phyloP scores from a whole-genome alignment of 2,888 invertebrate species.

The Metalampra italica region DNA sequence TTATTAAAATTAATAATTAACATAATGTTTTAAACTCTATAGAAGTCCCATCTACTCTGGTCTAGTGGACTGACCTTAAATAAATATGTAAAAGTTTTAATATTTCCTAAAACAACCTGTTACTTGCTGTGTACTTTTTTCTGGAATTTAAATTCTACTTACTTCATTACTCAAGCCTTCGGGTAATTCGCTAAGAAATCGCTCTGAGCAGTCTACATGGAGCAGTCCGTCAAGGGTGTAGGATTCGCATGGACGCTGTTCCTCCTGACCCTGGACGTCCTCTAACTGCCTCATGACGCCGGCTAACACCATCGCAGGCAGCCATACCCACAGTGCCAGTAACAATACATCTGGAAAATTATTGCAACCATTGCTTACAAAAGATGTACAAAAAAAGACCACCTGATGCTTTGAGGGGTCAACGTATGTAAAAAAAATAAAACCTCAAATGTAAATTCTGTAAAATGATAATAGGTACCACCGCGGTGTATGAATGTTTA shows the following conservation, averaged over 20 bases:
- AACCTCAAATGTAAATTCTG: too few species aligned
- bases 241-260: slow-evolving; percentile 34
- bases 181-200: slow-evolving; percentile 56
- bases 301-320: slow-evolving; percentile 36
- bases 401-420: too few species aligned
- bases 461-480: too few species aligned
- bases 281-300: slow-evolving; percentile 36
- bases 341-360: slow-evolving; percentile 44
- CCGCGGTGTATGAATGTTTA: too few species aligned
- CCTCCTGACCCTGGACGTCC: slow-evolving; percentile 23
- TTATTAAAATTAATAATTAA: too few species aligned
- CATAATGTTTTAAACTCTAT: too few species aligned
- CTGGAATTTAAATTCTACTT: slow-evolving; percentile 20
- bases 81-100: too few species aligned
- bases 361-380: not conserved
- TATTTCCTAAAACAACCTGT: too few species aligned
- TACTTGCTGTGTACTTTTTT: not conserved
- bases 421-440: too few species aligned
- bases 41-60: too few species aligned
- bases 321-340: slow-evolving; percentile 45
- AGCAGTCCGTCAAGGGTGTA: slow-evolving; percentile 38
- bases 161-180: slow-evolving; percentile 53
- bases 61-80: too few species aligned
- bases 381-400: too few species aligned
- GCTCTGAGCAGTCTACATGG: slow-evolving; percentile 55